Percentiles rank a stretch among this genome's conserved stretches.
phyloP scores from a whole-genome alignment of 2,888 invertebrate genomes.

The Stegophylla sp. region DNA sequence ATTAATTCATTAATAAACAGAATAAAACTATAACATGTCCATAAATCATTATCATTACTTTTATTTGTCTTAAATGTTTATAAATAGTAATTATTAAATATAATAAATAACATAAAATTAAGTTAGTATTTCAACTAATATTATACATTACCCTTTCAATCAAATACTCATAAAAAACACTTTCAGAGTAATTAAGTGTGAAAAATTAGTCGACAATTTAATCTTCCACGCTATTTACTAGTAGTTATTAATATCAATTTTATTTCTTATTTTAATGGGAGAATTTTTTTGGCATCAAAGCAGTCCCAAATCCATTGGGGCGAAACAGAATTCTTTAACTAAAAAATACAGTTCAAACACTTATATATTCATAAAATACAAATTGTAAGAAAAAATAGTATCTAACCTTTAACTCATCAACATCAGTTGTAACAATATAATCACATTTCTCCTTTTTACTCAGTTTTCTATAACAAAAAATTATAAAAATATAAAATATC shows the following conservation, averaged over 20 bases:
- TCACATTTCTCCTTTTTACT: constrained; percentile 37
- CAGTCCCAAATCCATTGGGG: constrained; percentile 73
- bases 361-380: neutral
- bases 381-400: neutral
- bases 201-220: no score
- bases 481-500: neutral
- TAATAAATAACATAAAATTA: no score
- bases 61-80: no score
- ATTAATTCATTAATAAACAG: no score
- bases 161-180: no score
- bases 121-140: no score
- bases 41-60: no score
- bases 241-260: neutral
- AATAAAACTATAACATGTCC: no score
- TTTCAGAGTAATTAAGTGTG: no score
- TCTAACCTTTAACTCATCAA: constrained; percentile 4
- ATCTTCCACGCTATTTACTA: no score
- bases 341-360: constrained; percentile 19
- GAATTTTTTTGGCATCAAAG: constrained; percentile 65
- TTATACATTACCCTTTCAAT: no score
- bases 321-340: constrained; percentile 54
- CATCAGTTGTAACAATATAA: constrained; percentile 41
- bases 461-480: constrained; percentile 16
- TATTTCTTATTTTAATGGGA: constrained; percentile 23
- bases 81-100: no score